phyloP scores from a whole-genome alignment of 2,888 invertebrate species.

The Lasioglossum lativentre region DNA sequence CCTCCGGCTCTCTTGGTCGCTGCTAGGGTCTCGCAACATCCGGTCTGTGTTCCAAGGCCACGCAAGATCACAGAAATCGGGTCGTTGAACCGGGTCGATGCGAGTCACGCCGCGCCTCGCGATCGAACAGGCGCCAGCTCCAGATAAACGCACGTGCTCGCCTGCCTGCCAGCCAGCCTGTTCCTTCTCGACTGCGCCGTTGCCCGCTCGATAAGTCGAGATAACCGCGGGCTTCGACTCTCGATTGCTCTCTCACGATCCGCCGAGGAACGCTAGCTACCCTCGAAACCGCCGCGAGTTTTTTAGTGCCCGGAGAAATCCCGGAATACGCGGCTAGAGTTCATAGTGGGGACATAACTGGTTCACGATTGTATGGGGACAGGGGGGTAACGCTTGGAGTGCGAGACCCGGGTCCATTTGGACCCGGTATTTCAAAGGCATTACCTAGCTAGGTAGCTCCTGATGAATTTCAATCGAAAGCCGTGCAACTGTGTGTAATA shows the following conservation, averaged over 20 bases:
- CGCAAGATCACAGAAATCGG: constrained; percentile 73
- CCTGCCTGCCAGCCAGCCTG: not conserved
- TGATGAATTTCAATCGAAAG: not conserved
- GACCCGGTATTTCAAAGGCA: not conserved
- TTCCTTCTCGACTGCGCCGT: constrained; percentile 33
- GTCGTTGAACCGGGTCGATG: constrained; percentile 73
- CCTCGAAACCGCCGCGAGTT: not conserved
- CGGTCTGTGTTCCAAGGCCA: constrained; percentile 74
- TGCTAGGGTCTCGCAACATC: constrained; percentile 67
- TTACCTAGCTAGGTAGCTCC: not conserved
- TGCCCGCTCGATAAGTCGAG: constrained; percentile 55
- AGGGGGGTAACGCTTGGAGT: not conserved
- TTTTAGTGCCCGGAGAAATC: not conserved
- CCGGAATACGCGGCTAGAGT: not conserved
- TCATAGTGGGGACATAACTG: not conserved
- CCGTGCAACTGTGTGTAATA: too few relatives aligned
- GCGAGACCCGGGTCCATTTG: too few relatives aligned
- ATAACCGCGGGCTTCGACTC: constrained; percentile 36
- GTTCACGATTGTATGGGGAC: not conserved
- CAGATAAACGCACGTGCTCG: constrained; percentile 65
- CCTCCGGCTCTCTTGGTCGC: constrained; percentile 34
- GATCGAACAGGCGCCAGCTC: constrained; percentile 66
- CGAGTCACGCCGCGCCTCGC: constrained; percentile 55
- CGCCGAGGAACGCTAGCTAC: constrained; percentile 20
- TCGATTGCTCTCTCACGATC: not conserved